Percentiles rank a stretch among this genome's conserved stretches.
These are phyloP conservation scores for Drosophila birchii DNA, from an alignment of 2,888 invertebrate species.

Conservation along the genomic window DNA sequence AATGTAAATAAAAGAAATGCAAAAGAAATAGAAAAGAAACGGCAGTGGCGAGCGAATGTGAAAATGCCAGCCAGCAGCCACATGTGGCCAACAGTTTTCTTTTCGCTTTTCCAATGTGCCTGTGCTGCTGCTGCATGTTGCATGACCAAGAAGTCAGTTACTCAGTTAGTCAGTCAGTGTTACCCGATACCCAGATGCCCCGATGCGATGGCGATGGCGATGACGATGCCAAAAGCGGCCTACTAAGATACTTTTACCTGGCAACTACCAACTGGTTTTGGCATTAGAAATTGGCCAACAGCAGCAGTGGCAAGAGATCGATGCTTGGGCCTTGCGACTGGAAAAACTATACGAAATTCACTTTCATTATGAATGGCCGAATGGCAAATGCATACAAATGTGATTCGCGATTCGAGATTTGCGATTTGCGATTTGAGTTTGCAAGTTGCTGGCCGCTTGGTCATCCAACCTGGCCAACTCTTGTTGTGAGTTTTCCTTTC, in stretches of 20 bases:
- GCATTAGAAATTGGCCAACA: conserved; percentile 75
- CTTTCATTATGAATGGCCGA: conserved; percentile 82
- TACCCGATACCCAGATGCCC: conserved; percentile 42
- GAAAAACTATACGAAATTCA: conserved; percentile 79
- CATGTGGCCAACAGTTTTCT: conserved; percentile 67
- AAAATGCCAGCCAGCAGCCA: conserved; percentile 55
- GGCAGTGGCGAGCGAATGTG: conserved; percentile 48
- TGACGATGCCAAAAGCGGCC: conserved; percentile 73
- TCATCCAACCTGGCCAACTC: conserved; percentile 73
- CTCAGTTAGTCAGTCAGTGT: conserved; percentile 65
- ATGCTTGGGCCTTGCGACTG: conserved; percentile 36
- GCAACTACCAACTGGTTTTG: conserved; percentile 63
- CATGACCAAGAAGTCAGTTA: conserved; percentile 70
- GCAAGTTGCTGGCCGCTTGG: conserved; percentile 40
- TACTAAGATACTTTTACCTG: conserved; percentile 61
- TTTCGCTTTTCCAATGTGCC: conserved; percentile 40
- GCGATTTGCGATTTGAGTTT: conserved; percentile 10
- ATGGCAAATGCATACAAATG: conserved; percentile 77
- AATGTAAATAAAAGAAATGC: conserved; percentile 21
- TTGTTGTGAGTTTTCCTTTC: conserved; percentile 66
- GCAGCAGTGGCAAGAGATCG: conserved; percentile 49
- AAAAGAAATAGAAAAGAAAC: conserved; percentile 15
- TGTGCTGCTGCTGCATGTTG: conserved; percentile 42
- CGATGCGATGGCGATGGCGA: conserved; percentile 61
- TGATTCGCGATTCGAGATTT: conserved; percentile 15